Conservation (phyloP, 2,888 invertebrate species). For the Omphaloscelis lunosa region DNA sequence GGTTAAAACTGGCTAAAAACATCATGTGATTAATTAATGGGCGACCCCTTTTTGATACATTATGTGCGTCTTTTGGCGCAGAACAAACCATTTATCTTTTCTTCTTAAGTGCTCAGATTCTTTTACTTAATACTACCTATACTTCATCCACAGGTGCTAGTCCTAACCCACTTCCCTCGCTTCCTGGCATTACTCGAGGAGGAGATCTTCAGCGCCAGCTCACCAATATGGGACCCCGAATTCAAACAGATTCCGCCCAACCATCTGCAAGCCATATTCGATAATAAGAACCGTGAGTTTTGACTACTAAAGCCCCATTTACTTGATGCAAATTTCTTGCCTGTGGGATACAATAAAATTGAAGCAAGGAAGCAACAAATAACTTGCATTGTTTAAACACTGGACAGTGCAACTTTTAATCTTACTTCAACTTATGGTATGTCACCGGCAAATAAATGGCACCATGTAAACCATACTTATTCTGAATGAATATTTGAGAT, state of each 20-base stretch:
- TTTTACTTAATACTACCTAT: background rate
- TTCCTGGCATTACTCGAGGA: conserved; percentile 97
- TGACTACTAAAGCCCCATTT: background rate
- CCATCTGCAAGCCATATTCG: conserved; percentile 92
- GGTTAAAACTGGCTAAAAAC: too few relatives aligned
- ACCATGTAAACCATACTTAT: background rate
- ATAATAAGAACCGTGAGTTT: conserved; percentile 88
- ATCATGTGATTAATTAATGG: too few relatives aligned
- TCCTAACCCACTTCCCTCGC: conserved; percentile 97
- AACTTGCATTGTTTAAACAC: too few relatives aligned
- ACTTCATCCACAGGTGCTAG: conserved; percentile 89
- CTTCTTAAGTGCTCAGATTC: background rate
- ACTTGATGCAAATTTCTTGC: background rate
- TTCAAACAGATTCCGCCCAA: conserved; percentile 94
- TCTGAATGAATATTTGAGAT: background rate
- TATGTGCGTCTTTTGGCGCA: too few relatives aligned
- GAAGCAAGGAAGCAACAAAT: too few relatives aligned
- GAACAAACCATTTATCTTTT: too few relatives aligned
- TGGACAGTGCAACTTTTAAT: background rate
- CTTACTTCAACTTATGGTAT: background rate
- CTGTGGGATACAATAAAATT: background rate
- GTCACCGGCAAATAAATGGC: background rate
- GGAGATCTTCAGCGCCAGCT: conserved; percentile 95
- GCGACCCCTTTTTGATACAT: too few relatives aligned
- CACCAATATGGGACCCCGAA: conserved; percentile 98